phyloP scores from a whole-genome alignment of 2,113 vertebrate genomes.

The Thamnophis sirtalis region DNA sequence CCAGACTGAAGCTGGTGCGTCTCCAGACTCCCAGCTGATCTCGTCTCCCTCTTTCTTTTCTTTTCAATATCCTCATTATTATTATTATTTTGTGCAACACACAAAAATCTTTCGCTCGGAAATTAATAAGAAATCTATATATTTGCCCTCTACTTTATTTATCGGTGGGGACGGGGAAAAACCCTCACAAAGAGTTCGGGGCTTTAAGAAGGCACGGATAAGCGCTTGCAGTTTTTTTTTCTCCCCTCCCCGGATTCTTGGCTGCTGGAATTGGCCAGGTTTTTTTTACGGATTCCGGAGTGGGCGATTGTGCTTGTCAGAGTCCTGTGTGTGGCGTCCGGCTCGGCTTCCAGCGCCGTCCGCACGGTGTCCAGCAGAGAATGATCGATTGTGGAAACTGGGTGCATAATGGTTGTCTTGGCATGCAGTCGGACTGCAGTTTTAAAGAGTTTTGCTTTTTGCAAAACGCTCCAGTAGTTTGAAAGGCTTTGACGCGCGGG shows the following conservation, averaged over 20 bases:
- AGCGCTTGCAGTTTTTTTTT: conserved; percentile 4
- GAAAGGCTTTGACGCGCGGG: conserved; percentile 19
- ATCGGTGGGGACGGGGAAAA: not conserved
- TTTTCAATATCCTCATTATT: conserved; percentile 48
- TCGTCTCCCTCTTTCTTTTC: conserved; percentile 59
- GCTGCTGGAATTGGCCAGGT: conserved; percentile 26
- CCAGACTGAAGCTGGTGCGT: conserved; percentile 50
- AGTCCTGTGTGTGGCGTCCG: conserved; percentile 26
- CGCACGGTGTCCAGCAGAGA: not conserved
- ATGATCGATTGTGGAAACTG: not conserved
- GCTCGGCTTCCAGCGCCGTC: not conserved
- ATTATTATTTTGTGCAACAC: conserved; percentile 34
- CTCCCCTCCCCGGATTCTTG: conserved; percentile 8
- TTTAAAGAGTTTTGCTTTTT: conserved; percentile 39
- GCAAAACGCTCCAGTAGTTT: conserved; percentile 58
- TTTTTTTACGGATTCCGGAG: conserved; percentile 31
- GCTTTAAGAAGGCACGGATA: not conserved
- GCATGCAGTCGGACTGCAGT: conserved; percentile 32
- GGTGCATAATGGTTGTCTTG: conserved; percentile 19
- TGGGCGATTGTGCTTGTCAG: conserved; percentile 43
- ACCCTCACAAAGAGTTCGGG: not conserved
- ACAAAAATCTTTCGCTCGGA: conserved; percentile 63
- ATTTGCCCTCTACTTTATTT: conserved; percentile 56
- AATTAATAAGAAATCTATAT: conserved; percentile 60
- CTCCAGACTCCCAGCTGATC: conserved; percentile 55